Conservation (phyloP, 2,797 vertebrate species). For the Garrulus glandarius region DNA sequence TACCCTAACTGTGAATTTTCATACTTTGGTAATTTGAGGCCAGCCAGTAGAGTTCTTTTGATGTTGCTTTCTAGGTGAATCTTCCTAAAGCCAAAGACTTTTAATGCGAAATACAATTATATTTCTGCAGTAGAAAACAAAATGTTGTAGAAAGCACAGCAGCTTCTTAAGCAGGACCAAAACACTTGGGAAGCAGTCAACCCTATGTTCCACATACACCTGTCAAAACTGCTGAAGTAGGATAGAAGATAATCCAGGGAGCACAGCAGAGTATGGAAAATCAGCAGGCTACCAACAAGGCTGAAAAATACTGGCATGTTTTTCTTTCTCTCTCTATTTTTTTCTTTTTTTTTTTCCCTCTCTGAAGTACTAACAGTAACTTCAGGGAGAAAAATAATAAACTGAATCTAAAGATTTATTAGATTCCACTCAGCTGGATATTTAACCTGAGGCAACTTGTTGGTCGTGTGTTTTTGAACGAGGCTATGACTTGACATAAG, state of each 20-base stretch:
- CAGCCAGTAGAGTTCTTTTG: constrained; percentile 3
- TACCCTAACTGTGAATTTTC: constrained; percentile 46
- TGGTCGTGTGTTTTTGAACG: rapidly evolving
- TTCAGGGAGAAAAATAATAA: constrained; percentile 9
- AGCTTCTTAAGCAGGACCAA: constrained; percentile 24
- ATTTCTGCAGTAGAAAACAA: constrained; percentile 26
- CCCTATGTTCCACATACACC: neutral
- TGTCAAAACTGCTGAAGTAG: constrained; percentile 41
- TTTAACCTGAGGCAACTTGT: constrained; percentile 6
- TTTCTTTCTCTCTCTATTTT: neutral
- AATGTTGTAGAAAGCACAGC: neutral
- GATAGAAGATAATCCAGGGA: constrained; percentile 23
- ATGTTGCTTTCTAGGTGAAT: constrained; percentile 26
- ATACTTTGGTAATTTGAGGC: neutral
- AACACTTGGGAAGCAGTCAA: constrained; percentile 43
- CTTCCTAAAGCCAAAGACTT: constrained; percentile 30
- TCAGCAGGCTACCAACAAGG: constrained; percentile 24
- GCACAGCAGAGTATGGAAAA: constrained; percentile 6
- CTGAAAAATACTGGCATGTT: neutral
- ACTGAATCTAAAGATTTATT: neutral
- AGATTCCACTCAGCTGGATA: neutral
- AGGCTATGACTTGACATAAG: neutral
- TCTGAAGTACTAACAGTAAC: neutral
- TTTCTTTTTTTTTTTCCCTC: too few species aligned
- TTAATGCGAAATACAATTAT: neutral